A percentile compares a stretch with the other conserved stretches of the same genome.
Evolutionary conservation across 1,140 invertebrate species (phyloP).

Genomic region (Meloidogyne hapla): DNA sequence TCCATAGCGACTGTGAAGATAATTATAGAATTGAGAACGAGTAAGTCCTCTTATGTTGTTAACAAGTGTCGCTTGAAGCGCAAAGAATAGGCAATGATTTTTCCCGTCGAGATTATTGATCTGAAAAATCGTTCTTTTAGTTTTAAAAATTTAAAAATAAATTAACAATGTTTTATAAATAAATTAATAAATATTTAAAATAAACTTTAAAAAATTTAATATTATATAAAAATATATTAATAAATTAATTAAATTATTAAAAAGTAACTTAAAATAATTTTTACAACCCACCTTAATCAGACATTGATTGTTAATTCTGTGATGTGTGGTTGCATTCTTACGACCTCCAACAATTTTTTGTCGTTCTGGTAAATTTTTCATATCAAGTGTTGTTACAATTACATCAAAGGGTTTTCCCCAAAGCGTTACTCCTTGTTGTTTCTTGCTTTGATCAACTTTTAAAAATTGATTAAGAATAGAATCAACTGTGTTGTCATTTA

Average conservation of each 20-base stretch:
- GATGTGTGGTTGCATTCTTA: not conserved
- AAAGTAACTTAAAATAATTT: no score
- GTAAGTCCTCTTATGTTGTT: not conserved
- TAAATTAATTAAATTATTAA: no score
- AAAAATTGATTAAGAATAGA: conserved; percentile 9
- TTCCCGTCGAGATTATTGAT: no score
- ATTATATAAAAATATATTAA: no score
- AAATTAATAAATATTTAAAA: no score
- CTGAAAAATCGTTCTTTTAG: no score
- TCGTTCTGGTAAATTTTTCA: not conserved
- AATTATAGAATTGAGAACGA: not conserved
- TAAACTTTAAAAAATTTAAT: no score
- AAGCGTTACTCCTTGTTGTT: not conserved
- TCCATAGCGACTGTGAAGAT: not conserved
- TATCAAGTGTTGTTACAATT: not conserved
- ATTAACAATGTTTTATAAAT: no score
- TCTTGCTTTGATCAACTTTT: not conserved
- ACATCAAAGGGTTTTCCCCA: not conserved
- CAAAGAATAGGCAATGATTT: conserved; percentile 3
- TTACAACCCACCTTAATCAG: not conserved
- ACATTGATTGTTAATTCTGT: not conserved
- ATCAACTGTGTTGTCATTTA: not conserved
- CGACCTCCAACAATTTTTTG: not conserved
- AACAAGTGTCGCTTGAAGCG: not conserved
- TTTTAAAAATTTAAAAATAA: no score